Evolutionary conservation across 2,888 invertebrate species (phyloP).

Genomic region (Micropterix aruncella): DNA sequence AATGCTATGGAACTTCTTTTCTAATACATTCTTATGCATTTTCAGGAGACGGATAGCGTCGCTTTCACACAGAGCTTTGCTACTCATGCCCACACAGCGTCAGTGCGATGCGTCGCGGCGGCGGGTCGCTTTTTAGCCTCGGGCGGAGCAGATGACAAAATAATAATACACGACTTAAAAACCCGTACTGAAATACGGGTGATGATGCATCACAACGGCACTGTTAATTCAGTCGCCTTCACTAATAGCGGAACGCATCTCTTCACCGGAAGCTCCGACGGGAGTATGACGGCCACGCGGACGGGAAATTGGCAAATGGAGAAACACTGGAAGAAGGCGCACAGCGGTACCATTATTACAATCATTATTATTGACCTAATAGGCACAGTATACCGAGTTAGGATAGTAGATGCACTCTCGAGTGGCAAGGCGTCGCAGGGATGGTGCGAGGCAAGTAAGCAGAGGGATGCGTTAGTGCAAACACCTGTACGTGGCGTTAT

Average conservation of each 20-base stretch:
- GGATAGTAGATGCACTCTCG: too few species aligned
- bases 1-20: too few species aligned
- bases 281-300: constrained; percentile 66
- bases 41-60: constrained; percentile 34
- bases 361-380: constrained; percentile 13
- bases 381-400: background rate
- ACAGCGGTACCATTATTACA: constrained; percentile 49
- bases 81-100: constrained; percentile 72
- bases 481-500: too few species aligned
- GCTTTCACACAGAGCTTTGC: constrained; percentile 70
- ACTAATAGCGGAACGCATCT: constrained; percentile 65
- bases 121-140: constrained; percentile 66
- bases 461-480: too few species aligned
- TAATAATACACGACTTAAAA: constrained; percentile 73
- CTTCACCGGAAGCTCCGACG: constrained; percentile 75
- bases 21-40: too few species aligned
- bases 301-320: constrained; percentile 78
- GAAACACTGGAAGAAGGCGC: constrained; percentile 70
- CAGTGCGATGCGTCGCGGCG: constrained; percentile 58
- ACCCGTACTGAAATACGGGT: constrained; percentile 65
- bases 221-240: constrained; percentile 67
- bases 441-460: too few species aligned
- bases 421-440: too few species aligned
- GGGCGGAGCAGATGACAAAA: constrained; percentile 80
- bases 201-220: constrained; percentile 70